A percentile compares a stretch with the other conserved stretches of the same genome.
phyloP scores from a whole-genome alignment of 92 coral and sea anemone species.

The Zoanthus sociatus region DNA sequence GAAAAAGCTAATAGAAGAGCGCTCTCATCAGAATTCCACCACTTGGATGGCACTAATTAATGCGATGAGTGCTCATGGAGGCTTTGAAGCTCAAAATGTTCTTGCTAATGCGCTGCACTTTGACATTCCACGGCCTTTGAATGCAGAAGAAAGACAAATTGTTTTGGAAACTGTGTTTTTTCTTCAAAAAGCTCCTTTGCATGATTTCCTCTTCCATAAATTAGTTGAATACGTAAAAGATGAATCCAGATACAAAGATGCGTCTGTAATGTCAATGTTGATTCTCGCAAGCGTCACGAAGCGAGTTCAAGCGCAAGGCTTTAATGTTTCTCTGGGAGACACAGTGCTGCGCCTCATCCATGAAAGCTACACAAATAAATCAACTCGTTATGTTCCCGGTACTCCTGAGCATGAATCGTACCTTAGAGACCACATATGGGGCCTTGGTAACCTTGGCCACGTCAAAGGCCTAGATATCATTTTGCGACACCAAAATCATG shows the following conservation, averaged over 20 bases:
- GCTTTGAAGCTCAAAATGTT: slow-evolving; percentile 72
- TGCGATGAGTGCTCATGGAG: slow-evolving; percentile 82
- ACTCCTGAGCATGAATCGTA: slow-evolving; percentile 74
- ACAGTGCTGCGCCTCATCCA: slow-evolving; percentile 69
- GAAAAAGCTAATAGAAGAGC: slow-evolving; percentile 55
- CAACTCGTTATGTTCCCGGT: slow-evolving; percentile 65
- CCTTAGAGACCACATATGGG: slow-evolving; percentile 90
- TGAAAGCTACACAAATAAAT: slow-evolving; percentile 76
- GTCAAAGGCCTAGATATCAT: slow-evolving; percentile 68
- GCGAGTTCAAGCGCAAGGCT: slow-evolving; percentile 74
- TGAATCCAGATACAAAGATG: slow-evolving; percentile 20
- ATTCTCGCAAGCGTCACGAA: slow-evolving; percentile 75
- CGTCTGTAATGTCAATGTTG: slow-evolving; percentile 72
- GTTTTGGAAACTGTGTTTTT: slow-evolving; percentile 83
- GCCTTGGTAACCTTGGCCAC: slow-evolving; percentile 91
- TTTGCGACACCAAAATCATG: slow-evolving; percentile 80
- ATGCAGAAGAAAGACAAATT: slow-evolving; percentile 78
- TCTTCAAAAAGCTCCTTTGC: slow-evolving; percentile 92
- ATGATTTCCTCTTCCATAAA: slow-evolving; percentile 63
- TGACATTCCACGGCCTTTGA: slow-evolving; percentile 81
- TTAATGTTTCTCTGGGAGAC: slow-evolving; percentile 72
- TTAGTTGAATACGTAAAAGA: slow-evolving; percentile 24
- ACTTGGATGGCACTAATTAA: slow-evolving; percentile 84
- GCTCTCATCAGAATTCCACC: slow-evolving; percentile 87
- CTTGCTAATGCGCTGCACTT: slow-evolving; percentile 74